These are phyloP conservation scores for Calidris pygmaea DNA, from an alignment of 2,113 vertebrate species.

Conservation along the genomic window DNA sequence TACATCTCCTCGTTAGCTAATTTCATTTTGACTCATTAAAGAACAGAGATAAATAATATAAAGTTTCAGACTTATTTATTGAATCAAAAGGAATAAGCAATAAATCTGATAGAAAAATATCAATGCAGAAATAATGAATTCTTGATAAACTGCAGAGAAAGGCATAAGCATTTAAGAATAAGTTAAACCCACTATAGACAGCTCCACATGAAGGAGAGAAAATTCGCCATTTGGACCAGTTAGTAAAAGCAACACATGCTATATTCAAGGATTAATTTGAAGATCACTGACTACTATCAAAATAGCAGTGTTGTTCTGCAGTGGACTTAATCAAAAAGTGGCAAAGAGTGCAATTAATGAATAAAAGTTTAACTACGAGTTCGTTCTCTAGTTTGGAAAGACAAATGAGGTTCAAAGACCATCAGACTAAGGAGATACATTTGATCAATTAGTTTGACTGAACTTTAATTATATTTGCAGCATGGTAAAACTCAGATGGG, in stretches of 20 bases:
- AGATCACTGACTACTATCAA: not conserved
- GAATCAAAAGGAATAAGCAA: not conserved
- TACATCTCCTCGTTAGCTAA: not conserved
- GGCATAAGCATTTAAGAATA: not conserved
- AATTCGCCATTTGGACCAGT: not conserved
- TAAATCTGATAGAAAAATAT: not conserved
- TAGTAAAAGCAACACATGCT: not conserved
- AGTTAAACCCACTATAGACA: not conserved
- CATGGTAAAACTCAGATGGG: not conserved
- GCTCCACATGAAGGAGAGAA: not conserved
- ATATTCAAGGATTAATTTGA: not conserved
- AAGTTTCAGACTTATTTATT: not conserved
- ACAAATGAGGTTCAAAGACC: not conserved
- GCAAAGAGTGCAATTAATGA: not conserved
- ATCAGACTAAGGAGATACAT: not conserved
- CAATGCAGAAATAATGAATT: not conserved
- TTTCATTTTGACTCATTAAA: constrained; percentile 11
- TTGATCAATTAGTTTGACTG: not conserved
- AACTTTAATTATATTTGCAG: not conserved
- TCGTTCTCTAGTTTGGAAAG: not conserved
- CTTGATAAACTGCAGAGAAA: not conserved
- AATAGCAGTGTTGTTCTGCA: not conserved
- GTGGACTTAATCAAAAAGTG: not conserved
- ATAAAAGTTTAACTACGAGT: not conserved
- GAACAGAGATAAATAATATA: not conserved